Evolutionary conservation across 2,113 vertebrate species (phyloP), one percentile per base, ranked within the genome.

Genomic region (Psilopsiagon aymara): DNA sequence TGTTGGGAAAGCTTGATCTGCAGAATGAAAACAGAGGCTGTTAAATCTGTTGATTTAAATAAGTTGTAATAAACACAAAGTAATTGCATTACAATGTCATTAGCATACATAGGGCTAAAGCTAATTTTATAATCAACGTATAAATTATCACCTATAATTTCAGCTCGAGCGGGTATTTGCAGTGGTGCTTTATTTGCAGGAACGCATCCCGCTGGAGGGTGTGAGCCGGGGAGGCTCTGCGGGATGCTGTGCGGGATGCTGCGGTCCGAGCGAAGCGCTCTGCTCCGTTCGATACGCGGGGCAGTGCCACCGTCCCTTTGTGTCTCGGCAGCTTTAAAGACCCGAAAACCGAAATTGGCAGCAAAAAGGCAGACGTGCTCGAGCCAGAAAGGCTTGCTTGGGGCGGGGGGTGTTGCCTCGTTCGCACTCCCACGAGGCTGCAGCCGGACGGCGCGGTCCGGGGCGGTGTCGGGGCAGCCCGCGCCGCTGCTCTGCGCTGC

Each of bases 171-270:
- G 10, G 4, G 29, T 23, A 5, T 37, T 66, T 11, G 43, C 24
- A 21, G 64, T 18, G 20, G 74, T 1, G 27, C 51, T 53, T 46
- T 76, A 31, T 71, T 77, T 43, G 39, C 31, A 7, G 2, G 44
- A 29, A 6, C 0, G 3, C 28, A 5, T 51, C 17, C 37, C 63
- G 13, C 4, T 13, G 11, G 5, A 27, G 13, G 0, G 9, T 3
- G 83, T 1, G 63, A 7, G 3, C 13, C 0, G 7, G 62, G 1
- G 10, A 20, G 39, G 71, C 0, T 19, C 23, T 1, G 7, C 15
- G 0, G 0, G 5, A 9, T 25, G 46, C 60, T 53, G 5, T 4
- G 7, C 15, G 0, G 0, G 5, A 9, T 25, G 46, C 60, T 53
- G 5, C 4, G 11, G 3, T 1, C 20, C 35, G 39, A 18, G 21